A percentile compares a stretch with the other conserved stretches of the same genome.
Conservation (phyloP, 92 coral and sea anemone species). For the Muricea muricata region DNA sequence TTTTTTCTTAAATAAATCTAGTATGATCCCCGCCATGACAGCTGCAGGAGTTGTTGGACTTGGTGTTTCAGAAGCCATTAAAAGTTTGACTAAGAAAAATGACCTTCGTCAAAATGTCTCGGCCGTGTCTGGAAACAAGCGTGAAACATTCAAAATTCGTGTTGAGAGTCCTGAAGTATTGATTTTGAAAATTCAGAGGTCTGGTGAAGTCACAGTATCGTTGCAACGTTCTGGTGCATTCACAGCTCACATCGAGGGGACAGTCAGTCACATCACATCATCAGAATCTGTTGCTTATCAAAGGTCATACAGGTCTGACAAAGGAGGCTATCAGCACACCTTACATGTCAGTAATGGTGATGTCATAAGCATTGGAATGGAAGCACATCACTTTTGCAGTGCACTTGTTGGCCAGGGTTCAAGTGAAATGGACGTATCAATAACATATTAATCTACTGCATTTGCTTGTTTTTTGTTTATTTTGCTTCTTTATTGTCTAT, state of each 20-base stretch:
- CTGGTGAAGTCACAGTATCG: constrained; percentile 3
- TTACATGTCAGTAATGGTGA: constrained; percentile 14
- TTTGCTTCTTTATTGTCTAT: not conserved
- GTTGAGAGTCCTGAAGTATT: constrained; percentile 50
- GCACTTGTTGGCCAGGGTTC: constrained; percentile 53
- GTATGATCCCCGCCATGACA: not conserved
- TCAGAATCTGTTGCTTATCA: constrained; percentile 16
- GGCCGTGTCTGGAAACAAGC: not conserved
- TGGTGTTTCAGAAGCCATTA: not conserved
- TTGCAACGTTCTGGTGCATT: constrained; percentile 18
- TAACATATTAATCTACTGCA: not conserved
- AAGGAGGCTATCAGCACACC: constrained; percentile 42
- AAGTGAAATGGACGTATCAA: constrained; percentile 43
- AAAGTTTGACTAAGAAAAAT: not conserved
- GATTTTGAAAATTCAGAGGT: constrained; percentile 5
- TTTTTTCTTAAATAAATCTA: not conserved
- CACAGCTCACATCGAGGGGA: constrained; percentile 59
- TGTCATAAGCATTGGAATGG: constrained; percentile 27
- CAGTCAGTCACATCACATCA: constrained; percentile 29
- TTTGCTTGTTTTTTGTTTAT: not conserved
- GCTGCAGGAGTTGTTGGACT: not conserved
- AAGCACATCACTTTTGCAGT: constrained; percentile 43
- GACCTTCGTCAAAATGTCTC: constrained; percentile 24
- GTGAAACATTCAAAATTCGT: constrained; percentile 38
- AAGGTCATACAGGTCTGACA: constrained; percentile 51